Percentiles rank a stretch among this genome's conserved stretches.
phyloP scores from a whole-genome alignment of 2,113 vertebrate genomes.

The Ceyx cyanopectus region DNA sequence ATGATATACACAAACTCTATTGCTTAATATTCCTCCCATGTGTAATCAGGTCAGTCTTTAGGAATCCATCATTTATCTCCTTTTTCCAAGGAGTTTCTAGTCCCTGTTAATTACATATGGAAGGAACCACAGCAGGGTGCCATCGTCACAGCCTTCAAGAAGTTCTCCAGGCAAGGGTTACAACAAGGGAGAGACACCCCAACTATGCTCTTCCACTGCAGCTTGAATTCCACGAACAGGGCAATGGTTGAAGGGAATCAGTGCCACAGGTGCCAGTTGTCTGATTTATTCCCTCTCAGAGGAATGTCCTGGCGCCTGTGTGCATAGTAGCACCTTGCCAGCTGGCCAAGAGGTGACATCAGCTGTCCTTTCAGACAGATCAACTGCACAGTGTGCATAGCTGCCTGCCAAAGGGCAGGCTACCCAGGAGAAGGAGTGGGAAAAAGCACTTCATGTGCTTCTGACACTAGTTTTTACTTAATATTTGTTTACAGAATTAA shows the following conservation, averaged over 20 bases:
- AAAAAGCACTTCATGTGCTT: neutral
- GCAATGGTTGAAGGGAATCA: neutral
- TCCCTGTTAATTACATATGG: neutral
- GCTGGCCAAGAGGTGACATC: constrained; percentile 58
- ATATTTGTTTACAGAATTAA: constrained; percentile 41
- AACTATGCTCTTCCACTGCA: neutral
- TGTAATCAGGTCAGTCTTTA: neutral
- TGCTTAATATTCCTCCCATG: neutral
- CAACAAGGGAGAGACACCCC: neutral
- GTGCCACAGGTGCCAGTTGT: constrained; percentile 34
- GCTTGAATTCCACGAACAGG: neutral
- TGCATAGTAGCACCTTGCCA: constrained; percentile 44
- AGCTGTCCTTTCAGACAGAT: constrained; percentile 56
- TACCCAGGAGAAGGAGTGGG: neutral
- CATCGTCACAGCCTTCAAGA: neutral
- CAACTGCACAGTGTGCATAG: constrained; percentile 22
- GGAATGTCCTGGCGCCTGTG: neutral
- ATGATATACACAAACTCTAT: neutral
- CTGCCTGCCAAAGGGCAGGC: constrained; percentile 29
- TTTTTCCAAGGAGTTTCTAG: neutral
- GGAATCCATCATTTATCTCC: neutral
- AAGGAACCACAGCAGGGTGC: neutral
- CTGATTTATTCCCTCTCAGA: constrained; percentile 39
- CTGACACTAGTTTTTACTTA: constrained; percentile 8
- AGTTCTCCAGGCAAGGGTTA: neutral